These are phyloP conservation scores for Geophilus truncorum DNA, from an alignment of 2,888 invertebrate genomes.

Conservation along the genomic window DNA sequence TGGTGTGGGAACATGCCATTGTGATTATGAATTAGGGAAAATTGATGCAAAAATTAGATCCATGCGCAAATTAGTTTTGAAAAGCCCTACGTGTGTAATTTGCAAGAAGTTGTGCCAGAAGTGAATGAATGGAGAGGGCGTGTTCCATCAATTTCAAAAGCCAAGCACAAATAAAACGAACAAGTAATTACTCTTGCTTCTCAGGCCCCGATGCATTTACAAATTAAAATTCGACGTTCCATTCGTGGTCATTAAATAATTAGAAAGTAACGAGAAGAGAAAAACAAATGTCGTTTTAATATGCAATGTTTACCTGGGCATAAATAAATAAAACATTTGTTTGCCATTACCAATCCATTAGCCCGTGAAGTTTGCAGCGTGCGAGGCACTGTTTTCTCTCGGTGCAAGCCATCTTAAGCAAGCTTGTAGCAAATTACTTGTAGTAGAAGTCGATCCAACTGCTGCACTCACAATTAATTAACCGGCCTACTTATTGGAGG, in stretches of 20 bases:
- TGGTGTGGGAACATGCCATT: conserved; percentile 4
- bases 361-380: too few relatives aligned
- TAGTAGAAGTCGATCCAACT: neutral
- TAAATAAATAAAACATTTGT: neutral
- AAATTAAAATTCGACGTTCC: too few relatives aligned
- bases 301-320: neutral
- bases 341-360: neutral
- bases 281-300: neutral
- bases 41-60: neutral
- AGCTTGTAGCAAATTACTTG: neutral
- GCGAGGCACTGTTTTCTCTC: neutral
- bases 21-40: conserved; percentile 10
- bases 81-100: neutral
- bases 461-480: conserved; percentile 4
- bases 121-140: neutral
- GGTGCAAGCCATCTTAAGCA: neutral
- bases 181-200: neutral
- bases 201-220: too few relatives aligned
- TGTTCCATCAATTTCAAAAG: conserved; percentile 10
- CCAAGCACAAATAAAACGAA: neutral
- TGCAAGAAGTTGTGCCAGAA: neutral
- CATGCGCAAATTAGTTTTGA: neutral
- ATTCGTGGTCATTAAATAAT: neutral
- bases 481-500: neutral
- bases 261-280: neutral